Base-by-base conservation (phyloP, 1,140 invertebrate genomes). In the Sycophila sp. region DNA sequence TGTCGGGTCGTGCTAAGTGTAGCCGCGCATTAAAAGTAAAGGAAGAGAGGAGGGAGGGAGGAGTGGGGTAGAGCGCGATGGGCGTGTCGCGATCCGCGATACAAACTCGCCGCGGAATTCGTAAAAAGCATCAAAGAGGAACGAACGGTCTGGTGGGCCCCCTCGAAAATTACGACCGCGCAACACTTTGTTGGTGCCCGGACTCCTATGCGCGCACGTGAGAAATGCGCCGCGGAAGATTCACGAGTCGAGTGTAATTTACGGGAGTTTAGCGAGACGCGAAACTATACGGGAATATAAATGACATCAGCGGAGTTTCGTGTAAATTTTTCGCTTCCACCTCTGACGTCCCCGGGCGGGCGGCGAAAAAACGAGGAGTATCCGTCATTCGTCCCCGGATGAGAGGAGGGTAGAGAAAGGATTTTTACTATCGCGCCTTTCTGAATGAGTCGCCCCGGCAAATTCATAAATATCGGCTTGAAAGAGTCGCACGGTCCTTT, bases 201-300 rank as follows among this genome's bases (percentile, higher is more conserved):
- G 26, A 15, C 24, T 30, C 15, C 49, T 19, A 30, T 30, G 49
- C 13, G 49, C 26, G 49, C 49, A 7, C 15, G 30, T 63, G 36
- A 65, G 17, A 45, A 66, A 56, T 32, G 64, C 51, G 32, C 28
- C 30, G 28, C 8, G 15, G 17, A 59, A 53, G 65, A 68, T 68
- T 59, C 53, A 59, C 55, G 62, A 47, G 40, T 36, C 8, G 55
- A 68, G 38, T 40, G 53, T 68, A 68, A 68, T 68, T 68, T 68
- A 68, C 53, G 53, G n/a, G 55, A 58, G 65, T 68, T 59, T 68
- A 58, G 51, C 60, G 60, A 64, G 45, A 30, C 32, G 17, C 24
- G 28, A 13, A 64, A 51, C 28, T 36, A 19, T 22, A 34, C 45
- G 47, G 26, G 40, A 69, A 60, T 69, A 60, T 51, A 60, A 69